phyloP scores from a whole-genome alignment of 2,888 invertebrate genomes.

The Cantharis lateralis region DNA sequence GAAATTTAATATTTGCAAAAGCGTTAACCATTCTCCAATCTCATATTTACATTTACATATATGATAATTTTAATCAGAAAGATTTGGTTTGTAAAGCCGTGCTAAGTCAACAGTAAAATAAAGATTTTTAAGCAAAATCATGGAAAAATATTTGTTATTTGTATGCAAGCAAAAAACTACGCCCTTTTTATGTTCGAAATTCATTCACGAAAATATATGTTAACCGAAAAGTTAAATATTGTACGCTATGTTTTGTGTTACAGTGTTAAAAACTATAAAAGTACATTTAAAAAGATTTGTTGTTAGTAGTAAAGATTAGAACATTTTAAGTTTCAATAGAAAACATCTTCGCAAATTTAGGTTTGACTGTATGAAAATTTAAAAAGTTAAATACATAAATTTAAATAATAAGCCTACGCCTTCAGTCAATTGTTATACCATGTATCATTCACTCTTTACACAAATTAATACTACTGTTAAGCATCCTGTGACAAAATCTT shows the following conservation, averaged over 20 bases:
- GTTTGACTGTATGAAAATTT: too few relatives aligned
- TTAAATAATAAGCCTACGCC: too few relatives aligned
- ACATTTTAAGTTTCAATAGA: background rate
- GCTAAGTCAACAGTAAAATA: background rate
- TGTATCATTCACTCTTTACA: too few relatives aligned
- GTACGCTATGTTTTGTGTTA: background rate
- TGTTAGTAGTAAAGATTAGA: too few relatives aligned
- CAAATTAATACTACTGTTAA: too few relatives aligned
- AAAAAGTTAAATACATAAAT: too few relatives aligned
- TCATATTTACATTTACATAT: background rate
- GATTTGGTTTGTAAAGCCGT: background rate
- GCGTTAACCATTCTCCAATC: too few relatives aligned
- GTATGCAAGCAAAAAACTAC: background rate
- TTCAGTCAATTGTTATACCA: too few relatives aligned
- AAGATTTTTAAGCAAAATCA: background rate
- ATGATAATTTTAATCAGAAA: background rate
- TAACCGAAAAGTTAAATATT: background rate
- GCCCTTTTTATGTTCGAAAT: background rate
- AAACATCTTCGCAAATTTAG: background rate
- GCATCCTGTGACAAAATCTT: too few relatives aligned
- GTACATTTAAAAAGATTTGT: background rate
- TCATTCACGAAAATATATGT: background rate
- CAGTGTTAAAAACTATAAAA: background rate
- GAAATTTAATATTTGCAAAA: background rate
- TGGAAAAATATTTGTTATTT: background rate